phyloP scores from a whole-genome alignment of 2,797 vertebrate genomes.

The Oryzias sinensis region DNA sequence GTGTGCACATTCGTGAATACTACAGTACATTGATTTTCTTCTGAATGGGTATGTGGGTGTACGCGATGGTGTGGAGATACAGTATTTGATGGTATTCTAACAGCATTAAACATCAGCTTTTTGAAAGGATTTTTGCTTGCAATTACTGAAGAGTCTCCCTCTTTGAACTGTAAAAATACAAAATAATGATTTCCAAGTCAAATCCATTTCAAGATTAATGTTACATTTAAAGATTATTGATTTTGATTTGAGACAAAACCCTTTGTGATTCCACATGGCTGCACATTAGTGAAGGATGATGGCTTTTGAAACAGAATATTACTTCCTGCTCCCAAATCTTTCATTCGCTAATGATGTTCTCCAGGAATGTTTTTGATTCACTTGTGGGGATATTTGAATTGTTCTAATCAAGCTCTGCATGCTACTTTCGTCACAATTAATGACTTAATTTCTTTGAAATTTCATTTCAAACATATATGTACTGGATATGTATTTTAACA shows the following conservation, averaged over 20 bases:
- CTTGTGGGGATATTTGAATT: too few species aligned
- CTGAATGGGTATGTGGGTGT: background rate
- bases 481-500: too few species aligned
- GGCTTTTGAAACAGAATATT: too few species aligned
- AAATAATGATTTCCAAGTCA: background rate
- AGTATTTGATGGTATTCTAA: background rate
- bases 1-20: background rate
- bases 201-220: conserved; percentile 8
- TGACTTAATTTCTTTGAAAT: too few species aligned
- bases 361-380: too few species aligned
- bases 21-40: conserved; percentile 1
- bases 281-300: background rate
- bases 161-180: too few species aligned
- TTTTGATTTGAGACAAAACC: conserved; percentile 2
- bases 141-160: background rate
- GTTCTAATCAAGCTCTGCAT: too few species aligned
- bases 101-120: background rate
- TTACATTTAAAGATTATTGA: conserved; percentile 3
- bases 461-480: too few species aligned
- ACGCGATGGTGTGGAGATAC: background rate
- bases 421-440: too few species aligned
- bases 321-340: too few species aligned
- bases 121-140: background rate
- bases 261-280: background rate
- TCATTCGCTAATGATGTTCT: too few species aligned